phyloP scores from a whole-genome alignment of 2,888 invertebrate species.

The Aleiodes leptofemur region DNA sequence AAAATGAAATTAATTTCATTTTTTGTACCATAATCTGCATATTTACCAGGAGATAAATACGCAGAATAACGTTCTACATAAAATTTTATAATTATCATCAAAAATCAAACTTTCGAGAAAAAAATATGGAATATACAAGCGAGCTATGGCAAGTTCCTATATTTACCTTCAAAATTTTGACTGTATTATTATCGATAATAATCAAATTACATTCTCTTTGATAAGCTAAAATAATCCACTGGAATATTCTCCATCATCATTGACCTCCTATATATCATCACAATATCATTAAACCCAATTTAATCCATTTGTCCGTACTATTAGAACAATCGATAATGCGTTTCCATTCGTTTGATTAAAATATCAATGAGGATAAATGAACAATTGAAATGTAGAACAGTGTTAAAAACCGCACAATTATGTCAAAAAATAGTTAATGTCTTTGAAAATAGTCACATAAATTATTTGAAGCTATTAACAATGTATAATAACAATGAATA shows the following conservation, averaged over 20 bases:
- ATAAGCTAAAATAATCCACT: slow-evolving; percentile 5
- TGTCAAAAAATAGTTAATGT: neutral
- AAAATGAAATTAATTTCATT: too few species aligned
- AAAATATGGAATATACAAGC: too few species aligned
- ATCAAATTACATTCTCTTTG: neutral
- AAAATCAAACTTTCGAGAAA: too few species aligned
- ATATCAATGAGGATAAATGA: slow-evolving; percentile 5
- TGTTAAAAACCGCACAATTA: neutral
- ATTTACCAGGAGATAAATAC: too few species aligned
- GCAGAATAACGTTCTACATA: too few species aligned
- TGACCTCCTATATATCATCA: neutral
- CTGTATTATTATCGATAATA: neutral
- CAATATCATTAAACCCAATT: slow-evolving; percentile 25
- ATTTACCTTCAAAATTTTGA: too few species aligned
- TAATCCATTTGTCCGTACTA: neutral
- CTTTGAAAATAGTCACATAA: neutral
- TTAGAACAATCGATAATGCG: slow-evolving; percentile 13
- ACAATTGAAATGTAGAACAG: slow-evolving; percentile 2
- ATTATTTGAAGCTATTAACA: neutral
- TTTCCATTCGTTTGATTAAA: slow-evolving; percentile 4
- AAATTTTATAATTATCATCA: too few species aligned
- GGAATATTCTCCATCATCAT: neutral
- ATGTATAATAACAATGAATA: too few species aligned
- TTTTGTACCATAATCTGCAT: too few species aligned
- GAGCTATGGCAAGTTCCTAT: too few species aligned